A percentile compares a stretch with the other conserved stretches of the same genome.
These are phyloP conservation scores for Protula sp. DNA, from an alignment of 2,888 invertebrate genomes.

Conservation along the genomic window DNA sequence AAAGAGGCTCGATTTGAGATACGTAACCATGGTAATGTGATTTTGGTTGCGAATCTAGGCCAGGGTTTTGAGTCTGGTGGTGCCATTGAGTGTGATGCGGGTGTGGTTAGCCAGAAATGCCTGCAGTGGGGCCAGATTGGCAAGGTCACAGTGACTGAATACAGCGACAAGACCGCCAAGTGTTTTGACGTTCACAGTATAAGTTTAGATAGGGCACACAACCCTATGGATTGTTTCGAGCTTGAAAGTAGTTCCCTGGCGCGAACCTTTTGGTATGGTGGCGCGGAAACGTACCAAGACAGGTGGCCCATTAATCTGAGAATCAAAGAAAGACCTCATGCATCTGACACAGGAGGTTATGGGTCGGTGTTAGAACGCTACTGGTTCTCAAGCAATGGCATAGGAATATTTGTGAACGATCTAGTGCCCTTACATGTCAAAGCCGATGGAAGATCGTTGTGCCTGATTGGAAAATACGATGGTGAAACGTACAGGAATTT, in stretches of 20 bases:
- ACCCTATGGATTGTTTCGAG: neutral
- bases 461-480: neutral
- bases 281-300: neutral
- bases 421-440: neutral
- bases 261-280: neutral
- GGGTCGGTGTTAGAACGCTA: neutral
- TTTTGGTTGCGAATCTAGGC: too few relatives aligned
- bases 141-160: neutral
- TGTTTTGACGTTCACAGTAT: neutral
- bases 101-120: too few relatives aligned
- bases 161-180: neutral
- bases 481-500: neutral
- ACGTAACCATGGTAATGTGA: too few relatives aligned
- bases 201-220: neutral
- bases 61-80: too few relatives aligned
- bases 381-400: neutral
- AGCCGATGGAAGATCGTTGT: neutral
- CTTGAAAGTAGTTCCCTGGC: too few relatives aligned
- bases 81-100: too few relatives aligned
- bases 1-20: too few relatives aligned
- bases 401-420: neutral
- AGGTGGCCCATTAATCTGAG: neutral
- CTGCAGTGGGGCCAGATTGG: neutral
- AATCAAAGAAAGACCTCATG: neutral
- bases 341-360: neutral